phyloP scores from a whole-genome alignment of 2,797 vertebrate genomes.

The Sternarchorhynchus goeldii region DNA sequence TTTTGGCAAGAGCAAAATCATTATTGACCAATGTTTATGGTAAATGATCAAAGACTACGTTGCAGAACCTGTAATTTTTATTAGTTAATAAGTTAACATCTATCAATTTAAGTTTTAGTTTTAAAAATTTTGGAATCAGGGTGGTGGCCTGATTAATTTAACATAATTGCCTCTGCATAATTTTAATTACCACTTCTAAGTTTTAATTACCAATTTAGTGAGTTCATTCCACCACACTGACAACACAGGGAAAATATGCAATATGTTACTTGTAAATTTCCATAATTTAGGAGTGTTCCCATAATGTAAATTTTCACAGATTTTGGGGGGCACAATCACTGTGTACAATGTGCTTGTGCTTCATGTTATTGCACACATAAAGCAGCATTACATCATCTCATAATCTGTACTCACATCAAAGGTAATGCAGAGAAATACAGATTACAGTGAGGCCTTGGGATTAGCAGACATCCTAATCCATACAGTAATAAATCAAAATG shows the following conservation, averaged over 20 bases:
- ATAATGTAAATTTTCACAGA: background rate
- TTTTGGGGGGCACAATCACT: background rate
- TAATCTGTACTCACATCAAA: slow-evolving; percentile 7
- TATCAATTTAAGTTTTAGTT: no score
- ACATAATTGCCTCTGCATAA: no score
- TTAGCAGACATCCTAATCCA: slow-evolving; percentile 20
- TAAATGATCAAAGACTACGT: no score
- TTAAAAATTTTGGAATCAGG: no score
- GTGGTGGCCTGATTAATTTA: no score
- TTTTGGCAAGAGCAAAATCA: no score
- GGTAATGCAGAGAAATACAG: background rate
- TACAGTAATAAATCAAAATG: slow-evolving; percentile 19
- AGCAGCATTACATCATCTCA: background rate
- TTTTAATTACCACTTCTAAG: no score
- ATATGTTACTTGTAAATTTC: background rate
- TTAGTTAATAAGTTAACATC: no score
- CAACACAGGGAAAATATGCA: background rate
- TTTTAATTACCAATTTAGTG: no score
- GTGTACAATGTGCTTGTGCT: background rate
- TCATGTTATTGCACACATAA: background rate
- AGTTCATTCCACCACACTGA: background rate
- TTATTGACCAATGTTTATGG: no score
- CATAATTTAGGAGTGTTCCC: background rate
- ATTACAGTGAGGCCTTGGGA: background rate
- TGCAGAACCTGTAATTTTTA: no score